Evolutionary conservation across 2,797 vertebrate species (phyloP), one percentile per base, ranked within the genome.

Genomic region (Sylvia borin): DNA sequence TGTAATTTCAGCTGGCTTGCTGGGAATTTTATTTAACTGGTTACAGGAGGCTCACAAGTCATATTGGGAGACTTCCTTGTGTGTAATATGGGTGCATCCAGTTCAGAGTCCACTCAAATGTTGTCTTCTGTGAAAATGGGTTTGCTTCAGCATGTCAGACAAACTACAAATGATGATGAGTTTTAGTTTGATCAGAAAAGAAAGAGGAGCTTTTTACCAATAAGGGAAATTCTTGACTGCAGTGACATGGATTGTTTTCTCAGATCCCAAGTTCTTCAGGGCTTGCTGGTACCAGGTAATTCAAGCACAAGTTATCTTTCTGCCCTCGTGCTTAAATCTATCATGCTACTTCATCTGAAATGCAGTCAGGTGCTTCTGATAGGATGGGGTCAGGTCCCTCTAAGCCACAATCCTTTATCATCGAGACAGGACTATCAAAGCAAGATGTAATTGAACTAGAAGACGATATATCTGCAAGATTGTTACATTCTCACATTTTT

Each of bases 241-340:
- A 88, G 47, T 68, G 65, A 36, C 45, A 67, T 8, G 27, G 53
- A 92, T 91, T 1, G 0, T 68, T 80, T 95, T 58, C 54, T 84
- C 73, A 72, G 54, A 65, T 66, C 31, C 2, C 1, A 31, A 17
- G 70, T 90, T 95, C 62, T 86, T 85, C 43, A 55, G 76, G 61
- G 22, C 25, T 94, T 85, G n/a, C 18, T 85, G 65, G 57, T 48
- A 89, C 54, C 40, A 62, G 42, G 32, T 77, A 85, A 85, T 85
- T 95, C 66, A 93, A 90, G 51, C 36, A 55, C 16, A 10, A 88
- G 47, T 90, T 91, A 51, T 74, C 68, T 86, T 81, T 62, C 18
- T 90, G 62, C 16, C 36, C 25, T 90, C 0, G 0, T 77, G 50
- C 64, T 92, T 83, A 72, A 75, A 84, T 75, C 66, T 88, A 73